phyloP scores from a whole-genome alignment of 2,113 vertebrate species.

The Tachuris rubrigastra region DNA sequence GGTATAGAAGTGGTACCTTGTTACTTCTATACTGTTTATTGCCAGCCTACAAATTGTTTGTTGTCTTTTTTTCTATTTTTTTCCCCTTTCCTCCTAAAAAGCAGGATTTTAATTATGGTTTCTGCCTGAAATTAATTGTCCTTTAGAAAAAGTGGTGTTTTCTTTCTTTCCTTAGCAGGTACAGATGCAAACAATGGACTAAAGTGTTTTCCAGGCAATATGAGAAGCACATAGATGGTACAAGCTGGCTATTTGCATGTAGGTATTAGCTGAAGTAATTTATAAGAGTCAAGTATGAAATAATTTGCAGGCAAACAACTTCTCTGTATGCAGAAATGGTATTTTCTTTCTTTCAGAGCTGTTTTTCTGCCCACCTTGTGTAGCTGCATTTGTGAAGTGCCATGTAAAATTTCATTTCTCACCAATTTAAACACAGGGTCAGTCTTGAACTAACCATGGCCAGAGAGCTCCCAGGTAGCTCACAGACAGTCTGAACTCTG shows the following conservation, averaged over 20 bases:
- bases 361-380: not conserved
- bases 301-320: not conserved
- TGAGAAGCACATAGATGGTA: not conserved
- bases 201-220: not conserved
- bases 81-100: not conserved
- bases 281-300: not conserved
- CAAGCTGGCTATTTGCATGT: not conserved
- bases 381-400: not conserved
- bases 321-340: not conserved
- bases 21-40: not conserved
- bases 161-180: not conserved
- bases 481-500: not conserved
- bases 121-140: not conserved
- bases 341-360: not conserved
- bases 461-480: not conserved
- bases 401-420: not conserved
- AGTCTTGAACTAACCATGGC: not conserved
- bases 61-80: too few relatives aligned
- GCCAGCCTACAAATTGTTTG: not conserved
- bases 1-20: not conserved
- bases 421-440: not conserved
- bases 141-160: not conserved
- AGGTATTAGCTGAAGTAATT: not conserved
- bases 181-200: not conserved
- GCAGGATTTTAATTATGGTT: not conserved